Conservation (phyloP, 1,140 invertebrate genomes). For the Agraylea sexmaculata region DNA sequence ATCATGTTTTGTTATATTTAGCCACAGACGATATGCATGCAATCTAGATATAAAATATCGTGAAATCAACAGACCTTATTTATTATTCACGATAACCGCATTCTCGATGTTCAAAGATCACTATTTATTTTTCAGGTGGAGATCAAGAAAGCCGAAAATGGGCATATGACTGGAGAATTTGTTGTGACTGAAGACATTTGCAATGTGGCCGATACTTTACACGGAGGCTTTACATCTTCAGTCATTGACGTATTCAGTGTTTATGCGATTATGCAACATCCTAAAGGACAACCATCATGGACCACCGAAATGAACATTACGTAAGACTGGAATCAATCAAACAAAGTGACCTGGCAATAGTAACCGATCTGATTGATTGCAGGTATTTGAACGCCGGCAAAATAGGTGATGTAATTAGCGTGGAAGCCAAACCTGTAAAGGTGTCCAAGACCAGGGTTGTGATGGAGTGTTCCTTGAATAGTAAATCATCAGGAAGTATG, state of each 20-base stretch:
- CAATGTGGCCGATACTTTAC: conserved; percentile 1
- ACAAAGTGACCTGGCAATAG: neutral
- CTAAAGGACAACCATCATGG: neutral
- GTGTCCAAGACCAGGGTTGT: conserved; percentile 2
- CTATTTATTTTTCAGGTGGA: too few relatives aligned
- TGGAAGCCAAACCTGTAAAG: conserved; percentile 4
- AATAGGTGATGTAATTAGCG: conserved; percentile 5
- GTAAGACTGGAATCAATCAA: conserved; percentile 2
- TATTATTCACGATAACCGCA: too few relatives aligned
- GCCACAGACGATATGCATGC: too few relatives aligned
- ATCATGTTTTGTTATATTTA: too few relatives aligned
- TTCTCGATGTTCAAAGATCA: too few relatives aligned
- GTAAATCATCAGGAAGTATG: neutral
- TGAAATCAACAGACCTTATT: too few relatives aligned
- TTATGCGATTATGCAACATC: conserved; percentile 2
- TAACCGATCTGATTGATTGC: too few relatives aligned
- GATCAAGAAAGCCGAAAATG: conserved; percentile 1
- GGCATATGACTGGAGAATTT: conserved; percentile 2
- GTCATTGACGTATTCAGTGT: neutral
- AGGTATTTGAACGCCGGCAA: conserved; percentile 5
- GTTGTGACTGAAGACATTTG: conserved; percentile 7
- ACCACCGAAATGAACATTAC: conserved; percentile 9
- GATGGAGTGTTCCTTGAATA: conserved; percentile 9
- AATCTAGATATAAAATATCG: too few relatives aligned
- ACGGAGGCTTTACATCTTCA: conserved; percentile 6